phyloP scores from a whole-genome alignment of 2,888 invertebrate genomes.

The Leucophora obtusa region DNA sequence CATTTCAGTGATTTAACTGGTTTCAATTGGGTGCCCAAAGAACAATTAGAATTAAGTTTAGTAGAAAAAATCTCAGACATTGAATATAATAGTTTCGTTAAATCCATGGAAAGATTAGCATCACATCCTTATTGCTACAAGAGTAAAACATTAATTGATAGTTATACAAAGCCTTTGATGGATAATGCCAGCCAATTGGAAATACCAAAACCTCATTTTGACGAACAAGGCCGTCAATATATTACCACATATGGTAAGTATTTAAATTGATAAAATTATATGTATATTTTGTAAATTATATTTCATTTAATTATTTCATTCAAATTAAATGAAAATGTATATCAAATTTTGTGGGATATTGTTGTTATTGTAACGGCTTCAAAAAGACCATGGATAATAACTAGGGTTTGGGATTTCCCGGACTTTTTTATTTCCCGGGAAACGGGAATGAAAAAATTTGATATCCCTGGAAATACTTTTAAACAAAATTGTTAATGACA shows the following conservation, averaged over 20 bases:
- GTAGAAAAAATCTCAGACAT: constrained; percentile 84
- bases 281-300: no score
- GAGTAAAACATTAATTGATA: constrained; percentile 86
- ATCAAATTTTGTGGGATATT: no score
- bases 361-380: no score
- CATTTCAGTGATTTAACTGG: constrained; percentile 80
- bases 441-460: no score
- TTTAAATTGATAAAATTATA: neutral
- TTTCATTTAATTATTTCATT: no score
- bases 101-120: constrained; percentile 85
- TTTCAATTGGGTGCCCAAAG: constrained; percentile 84
- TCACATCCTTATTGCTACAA: constrained; percentile 86
- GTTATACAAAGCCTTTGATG: constrained; percentile 83
- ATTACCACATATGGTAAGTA: constrained; percentile 83
- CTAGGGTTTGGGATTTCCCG: no score
- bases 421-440: no score
- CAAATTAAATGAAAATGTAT: neutral
- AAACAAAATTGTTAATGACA: no score
- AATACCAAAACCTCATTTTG: constrained; percentile 84
- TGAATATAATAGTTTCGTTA: constrained; percentile 86
- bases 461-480: no score
- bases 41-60: constrained; percentile 82
- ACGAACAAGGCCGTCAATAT: constrained; percentile 85
- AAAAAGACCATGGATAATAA: no score
- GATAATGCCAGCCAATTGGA: constrained; percentile 81